phyloP scores from a whole-genome alignment of 2,797 vertebrate species.

The Loris lydekkerianus region DNA sequence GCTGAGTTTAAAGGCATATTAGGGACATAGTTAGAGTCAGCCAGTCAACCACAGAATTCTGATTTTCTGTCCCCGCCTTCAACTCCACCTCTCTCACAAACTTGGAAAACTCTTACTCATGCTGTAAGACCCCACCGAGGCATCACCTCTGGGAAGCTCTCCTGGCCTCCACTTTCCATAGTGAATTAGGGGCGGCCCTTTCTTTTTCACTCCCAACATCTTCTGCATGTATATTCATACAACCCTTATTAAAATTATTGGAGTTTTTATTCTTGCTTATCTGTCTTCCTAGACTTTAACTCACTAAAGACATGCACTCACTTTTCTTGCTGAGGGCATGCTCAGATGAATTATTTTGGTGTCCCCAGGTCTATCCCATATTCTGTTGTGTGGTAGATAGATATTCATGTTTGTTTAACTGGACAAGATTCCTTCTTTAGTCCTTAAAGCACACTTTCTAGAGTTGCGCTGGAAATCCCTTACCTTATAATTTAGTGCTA shows the following conservation, averaged over 20 bases:
- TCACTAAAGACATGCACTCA: neutral
- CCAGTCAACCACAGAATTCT: neutral
- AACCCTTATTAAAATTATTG: neutral
- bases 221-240: neutral
- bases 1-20: neutral
- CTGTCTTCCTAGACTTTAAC: neutral
- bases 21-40: neutral
- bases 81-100: neutral
- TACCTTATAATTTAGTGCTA: neutral
- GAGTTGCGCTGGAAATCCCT: neutral
- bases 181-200: neutral
- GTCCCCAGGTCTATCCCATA: neutral
- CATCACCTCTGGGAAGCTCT: neutral
- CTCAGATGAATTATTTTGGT: constrained; percentile 14
- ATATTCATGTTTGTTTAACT: neutral
- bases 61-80: neutral
- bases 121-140: neutral
- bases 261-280: neutral
- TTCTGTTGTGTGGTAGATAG: neutral
- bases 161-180: neutral
- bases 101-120: neutral
- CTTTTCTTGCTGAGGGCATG: neutral
- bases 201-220: neutral
- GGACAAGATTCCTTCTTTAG: neutral
- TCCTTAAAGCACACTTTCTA: neutral